A percentile compares a stretch with the other conserved stretches of the same genome.
phyloP scores from a whole-genome alignment of 2,888 invertebrate species.

The Petrophora chlorosata region DNA sequence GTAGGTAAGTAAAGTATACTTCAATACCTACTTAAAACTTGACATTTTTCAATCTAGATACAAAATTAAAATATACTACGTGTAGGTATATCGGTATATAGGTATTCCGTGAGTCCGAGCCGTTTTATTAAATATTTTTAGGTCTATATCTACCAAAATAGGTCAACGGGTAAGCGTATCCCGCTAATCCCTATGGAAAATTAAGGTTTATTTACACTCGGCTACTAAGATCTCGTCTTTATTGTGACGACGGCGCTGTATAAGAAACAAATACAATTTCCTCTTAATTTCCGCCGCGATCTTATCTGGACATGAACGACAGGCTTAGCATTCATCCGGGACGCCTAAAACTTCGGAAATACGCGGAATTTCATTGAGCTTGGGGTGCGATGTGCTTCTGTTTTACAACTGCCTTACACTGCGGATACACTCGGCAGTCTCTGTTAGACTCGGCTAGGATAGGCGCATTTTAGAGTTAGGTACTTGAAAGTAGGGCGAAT shows the following conservation, averaged over 20 bases:
- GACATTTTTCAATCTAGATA: too few relatives aligned
- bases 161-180: neutral
- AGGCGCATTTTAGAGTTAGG: neutral
- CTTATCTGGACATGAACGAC: conserved; percentile 74
- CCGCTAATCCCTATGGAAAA: conserved; percentile 38
- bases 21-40: too few relatives aligned
- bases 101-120: too few relatives aligned
- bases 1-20: too few relatives aligned
- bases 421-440: conserved; percentile 3
- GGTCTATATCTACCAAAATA: too few relatives aligned
- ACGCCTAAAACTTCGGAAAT: conserved; percentile 62
- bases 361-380: conserved; percentile 57
- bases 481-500: neutral
- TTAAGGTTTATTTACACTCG: conserved; percentile 55
- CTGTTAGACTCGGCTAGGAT: neutral
- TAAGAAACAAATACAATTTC: conserved; percentile 82
- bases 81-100: too few relatives aligned
- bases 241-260: conserved; percentile 65
- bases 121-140: too few relatives aligned
- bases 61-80: too few relatives aligned
- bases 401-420: conserved; percentile 11
- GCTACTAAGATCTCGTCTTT: conserved; percentile 51
- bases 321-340: conserved; percentile 67
- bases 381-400: conserved; percentile 23
- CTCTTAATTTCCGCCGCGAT: conserved; percentile 78